Conservation (phyloP, 2,797 vertebrate species). For the Darevskia nairensis region DNA sequence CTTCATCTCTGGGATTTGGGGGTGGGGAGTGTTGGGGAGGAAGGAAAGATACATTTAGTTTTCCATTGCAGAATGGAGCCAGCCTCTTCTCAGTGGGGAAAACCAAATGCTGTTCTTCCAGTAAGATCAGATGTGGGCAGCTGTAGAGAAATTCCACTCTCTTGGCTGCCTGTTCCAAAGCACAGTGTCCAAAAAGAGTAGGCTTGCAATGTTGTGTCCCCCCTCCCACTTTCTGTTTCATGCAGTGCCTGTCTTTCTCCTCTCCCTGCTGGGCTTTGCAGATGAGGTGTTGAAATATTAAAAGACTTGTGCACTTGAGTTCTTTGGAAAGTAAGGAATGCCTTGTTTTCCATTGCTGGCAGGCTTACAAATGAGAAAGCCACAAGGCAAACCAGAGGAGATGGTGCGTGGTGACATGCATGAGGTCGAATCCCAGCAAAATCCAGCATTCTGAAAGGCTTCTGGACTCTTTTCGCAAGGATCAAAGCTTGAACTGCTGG, state of each 20-base stretch:
- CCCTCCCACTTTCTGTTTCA: background rate
- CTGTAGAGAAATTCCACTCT: constrained; percentile 20
- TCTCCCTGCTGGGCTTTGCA: constrained; percentile 6
- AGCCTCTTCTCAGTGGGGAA: constrained; percentile 48
- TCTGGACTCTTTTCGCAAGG: background rate
- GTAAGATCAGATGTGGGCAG: constrained; percentile 21
- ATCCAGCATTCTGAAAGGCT: background rate
- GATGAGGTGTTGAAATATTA: constrained; percentile 10
- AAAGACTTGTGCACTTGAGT: constrained; percentile 4
- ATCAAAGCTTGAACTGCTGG: background rate
- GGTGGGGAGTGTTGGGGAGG: background rate
- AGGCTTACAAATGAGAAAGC: background rate
- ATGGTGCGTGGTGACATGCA: no score
- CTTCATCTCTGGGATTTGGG: background rate
- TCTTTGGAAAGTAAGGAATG: background rate
- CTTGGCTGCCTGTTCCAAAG: background rate
- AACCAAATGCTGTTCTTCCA: constrained; percentile 29
- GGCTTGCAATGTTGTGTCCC: background rate
- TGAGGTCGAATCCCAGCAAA: background rate
- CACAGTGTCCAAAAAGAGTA: background rate
- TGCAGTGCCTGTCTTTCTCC: background rate
- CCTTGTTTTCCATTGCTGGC: constrained; percentile 18
- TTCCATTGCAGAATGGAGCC: constrained; percentile 23
- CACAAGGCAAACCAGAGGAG: background rate
- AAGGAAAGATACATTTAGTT: constrained; percentile 24